Evolutionary conservation across 2,797 vertebrate genomes (phyloP).

Genomic region (Hybognathus amarus): DNA sequence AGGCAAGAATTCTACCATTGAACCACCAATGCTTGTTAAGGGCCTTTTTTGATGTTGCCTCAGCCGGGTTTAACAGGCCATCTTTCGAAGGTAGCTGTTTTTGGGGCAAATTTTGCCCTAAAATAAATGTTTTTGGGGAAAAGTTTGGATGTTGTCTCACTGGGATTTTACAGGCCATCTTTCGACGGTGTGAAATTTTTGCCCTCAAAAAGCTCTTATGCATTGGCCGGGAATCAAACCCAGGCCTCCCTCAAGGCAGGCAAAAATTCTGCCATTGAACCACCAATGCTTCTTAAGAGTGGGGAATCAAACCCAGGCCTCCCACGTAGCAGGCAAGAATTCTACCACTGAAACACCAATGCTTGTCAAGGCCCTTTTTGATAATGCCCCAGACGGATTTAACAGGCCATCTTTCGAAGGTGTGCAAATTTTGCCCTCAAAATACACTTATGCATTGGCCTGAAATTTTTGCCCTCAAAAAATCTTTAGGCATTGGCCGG

Average conservation of each 20-base stretch:
- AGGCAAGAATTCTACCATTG: no score
- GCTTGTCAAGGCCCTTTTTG: background rate
- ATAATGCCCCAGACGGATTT: fast-evolving
- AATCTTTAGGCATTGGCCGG: conserved; percentile 30
- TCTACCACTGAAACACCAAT: conserved; percentile 63
- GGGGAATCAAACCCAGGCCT: conserved; percentile 79
- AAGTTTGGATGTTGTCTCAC: background rate
- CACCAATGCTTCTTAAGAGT: no score
- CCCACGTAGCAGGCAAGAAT: conserved; percentile 63
- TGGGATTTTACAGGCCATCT: background rate
- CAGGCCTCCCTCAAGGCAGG: no score
- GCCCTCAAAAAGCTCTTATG: conserved; percentile 9
- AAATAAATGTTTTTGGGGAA: no score
- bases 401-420: background rate
- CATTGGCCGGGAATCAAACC: conserved; percentile 78
- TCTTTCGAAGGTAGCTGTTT: no score
- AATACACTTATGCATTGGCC: background rate
- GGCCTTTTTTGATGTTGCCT: no score
- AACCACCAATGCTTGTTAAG: no score
- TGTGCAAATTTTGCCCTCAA: background rate
- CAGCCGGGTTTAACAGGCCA: no score
- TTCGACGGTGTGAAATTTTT: background rate
- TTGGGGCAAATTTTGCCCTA: no score
- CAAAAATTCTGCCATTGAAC: no score
- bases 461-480: background rate